Base-by-base conservation (phyloP, 2,888 invertebrate genomes). In the Pristionchus japonicus region DNA sequence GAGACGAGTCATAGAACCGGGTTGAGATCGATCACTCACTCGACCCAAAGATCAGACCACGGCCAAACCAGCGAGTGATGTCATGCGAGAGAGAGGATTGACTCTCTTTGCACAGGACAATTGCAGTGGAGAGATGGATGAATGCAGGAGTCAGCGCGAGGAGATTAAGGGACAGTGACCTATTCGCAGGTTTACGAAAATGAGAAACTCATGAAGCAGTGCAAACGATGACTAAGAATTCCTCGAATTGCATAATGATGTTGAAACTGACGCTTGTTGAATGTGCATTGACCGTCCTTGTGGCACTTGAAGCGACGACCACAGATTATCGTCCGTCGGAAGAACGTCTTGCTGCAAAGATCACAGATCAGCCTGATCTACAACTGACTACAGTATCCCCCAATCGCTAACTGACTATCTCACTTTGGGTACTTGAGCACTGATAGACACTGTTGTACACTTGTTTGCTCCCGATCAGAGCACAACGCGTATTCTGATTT, bases 281-380 rank as follows among this genome's bases (percentile, higher is more conserved):
- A 89, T 23, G 52, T 61, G 57, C 90, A 90, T n/a, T 89, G 88
- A 7, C 90, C 90, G 31, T 89, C 85, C 74, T 90, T 90, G 87
- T 89, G 88, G 37, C 90, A 90, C 67, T 89, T 89, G 88, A 90
- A 90, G 11, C 70, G 80, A 31, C 90, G 57, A 23, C 88, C 89
- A n/a, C 89, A 89, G 57, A 90, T 88, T n/a, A 90, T 90, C 34
- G 90, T 90, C 27, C 90, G 74, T 20, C 90, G 90, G 86, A 90
- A 90, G 88, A 90, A 90, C 4, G 90, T 90, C 57, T 90, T 90
- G 61, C 90, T 90, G 80, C 43, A 90, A 61, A 20, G 52, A 85
- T n/a, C 80, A 9, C 57, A 4, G 9, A 57, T 23, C n/a, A n/a
- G 57, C 9, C 23, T 23, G 23, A n/a, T 57, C 57, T 23, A 20